Base-by-base conservation (phyloP, 2,888 invertebrate genomes). In the Parapristionchus giblindavisi region DNA sequence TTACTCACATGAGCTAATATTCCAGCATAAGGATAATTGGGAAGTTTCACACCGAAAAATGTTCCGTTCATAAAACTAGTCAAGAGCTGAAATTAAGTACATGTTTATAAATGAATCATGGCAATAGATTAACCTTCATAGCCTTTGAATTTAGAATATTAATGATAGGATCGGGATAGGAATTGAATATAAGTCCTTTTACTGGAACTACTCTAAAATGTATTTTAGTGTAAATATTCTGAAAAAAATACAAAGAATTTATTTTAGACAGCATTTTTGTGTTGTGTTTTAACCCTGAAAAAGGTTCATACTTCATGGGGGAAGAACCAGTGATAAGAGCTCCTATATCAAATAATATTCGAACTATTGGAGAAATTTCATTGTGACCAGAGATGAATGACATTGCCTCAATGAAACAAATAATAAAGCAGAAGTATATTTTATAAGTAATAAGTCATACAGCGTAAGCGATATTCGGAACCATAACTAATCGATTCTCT, bases 11-110 rank as follows among this genome's bases (percentile, higher is more conserved):
- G 36, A 1, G 68, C 51, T 36, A 68, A 32, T 2, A 68, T 34
- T 21, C 68, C 68, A 0, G 68, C n/a, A 36, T 68, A 11, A 5
- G 51, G 51, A 27, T 68, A 68, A 6, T 68, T 52, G 3, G 68
- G 68, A 1, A 68, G 52, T 17, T 51, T 52, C 3, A 68, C 36
- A 0, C 68, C 68, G 24, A 68, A 68, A 1, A 68, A 3, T 3
- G 51, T 68, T 32, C 68, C 68, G n/a, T 40, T 34, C 52, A 68
- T 68, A 17, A 52, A 3, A n/a, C n/a, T n/a, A n/a, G n/a, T n/a
- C n/a, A n/a, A n/a, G n/a, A n/a, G n/a, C n/a, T n/a, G n/a, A n/a
- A n/a, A n/a, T n/a, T n/a, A n/a, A n/a, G n/a, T n/a, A n/a, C n/a
- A n/a, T n/a, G n/a, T n/a, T n/a, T n/a, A n/a, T n/a, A n/a, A n/a